Evolutionary conservation across 2,113 vertebrate genomes (phyloP), one percentile per base, ranked within the genome.

Genomic region (Alexandromys fortis): DNA sequence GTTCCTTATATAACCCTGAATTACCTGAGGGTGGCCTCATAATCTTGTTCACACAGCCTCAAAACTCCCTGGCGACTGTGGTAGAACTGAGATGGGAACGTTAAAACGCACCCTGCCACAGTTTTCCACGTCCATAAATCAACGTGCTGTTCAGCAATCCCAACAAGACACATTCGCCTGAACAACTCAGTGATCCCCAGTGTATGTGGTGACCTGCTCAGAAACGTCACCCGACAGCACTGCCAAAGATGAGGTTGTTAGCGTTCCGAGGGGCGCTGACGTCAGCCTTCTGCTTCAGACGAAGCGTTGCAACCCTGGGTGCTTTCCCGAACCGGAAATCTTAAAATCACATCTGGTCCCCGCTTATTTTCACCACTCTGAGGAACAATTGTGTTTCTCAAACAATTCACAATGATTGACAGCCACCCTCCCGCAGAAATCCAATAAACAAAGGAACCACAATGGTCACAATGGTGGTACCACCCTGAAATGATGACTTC

Each of bases 41-140:
- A 61, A 77, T 72, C 67, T 58, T 85, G 58, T 95, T 89, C 78
- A 78, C 3, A 30, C 26, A 85, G 77, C 33, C 58, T 81, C 72
- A 72, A 78, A 96, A 83, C 33, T 68, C 82, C 83, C 70, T 75
- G 0, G 1, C 1, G 11, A 58, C 22, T 33, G 35, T 14, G 65
- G 70, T 77, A 77, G 96, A 96, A 94, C 58, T 65, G 47, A 91
- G 94, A 94, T 70, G 30, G 33, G 87, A 92, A 72, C 0, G 13
- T 28, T 49, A 55, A 90, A 86, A 83, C n/a, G 79, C 45, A 52
- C 28, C 49, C 67, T 33, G 42, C 77, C 68, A 52, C 52, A 52
- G 82, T 38, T 82, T 88, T 73, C 47, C 55, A 89, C 42, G 52
- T 76, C 67, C 68, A 72, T 76, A 95, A 83, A 90, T 76, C 92